Base-by-base conservation (phyloP, 2,797 vertebrate genomes). In the Enteromius paludinosus region DNA sequence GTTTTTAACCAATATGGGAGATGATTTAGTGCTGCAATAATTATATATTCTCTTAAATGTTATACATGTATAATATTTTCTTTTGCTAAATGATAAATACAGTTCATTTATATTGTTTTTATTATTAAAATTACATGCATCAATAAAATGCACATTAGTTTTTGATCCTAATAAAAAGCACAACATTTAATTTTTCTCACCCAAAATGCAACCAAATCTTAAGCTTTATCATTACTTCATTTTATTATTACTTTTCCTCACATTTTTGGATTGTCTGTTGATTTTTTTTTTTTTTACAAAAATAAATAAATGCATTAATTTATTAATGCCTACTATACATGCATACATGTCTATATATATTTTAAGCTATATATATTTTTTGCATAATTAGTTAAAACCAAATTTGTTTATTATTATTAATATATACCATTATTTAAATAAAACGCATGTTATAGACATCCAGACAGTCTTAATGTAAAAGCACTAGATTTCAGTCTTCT, bases 161-260 rank as follows among this genome's bases (percentile, higher is more conserved):
- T 35, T 5, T 2, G 8, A 14, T 28, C 14, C 20, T 77, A 47
- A 59, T 79, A 25, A 47, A 65, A 72, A 79, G 69, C 23, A 15
- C 1, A 20, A 30, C 17, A 47, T 54, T 82, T 82, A n/a, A 62
- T 41, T 54, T 33, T 38, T 75, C 3, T 66, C 43, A 15, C 70
- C 75, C 28, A 17, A 59, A 70, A 41, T 30, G 30, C 81, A 45
- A 66, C 65, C 28, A 66, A 82, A 79, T 61, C 56, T 81, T 74
- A 54, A 77, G 47, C 71, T 72, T 54, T 45, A 15, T 8, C 1
- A 8, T 20, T 52, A 52, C 20, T 52, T 8, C 0, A 7, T 30
- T 18, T 49, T 18, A 4, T 52, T 20, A 12, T 3, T 41, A 9
- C 12, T 43, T 43, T 12, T 35, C 4, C 33, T 35, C 33, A 47